A percentile compares a stretch with the other conserved stretches of the same genome.
Conservation (phyloP, 2,113 vertebrate species). For the Ondatra zibethicus region DNA sequence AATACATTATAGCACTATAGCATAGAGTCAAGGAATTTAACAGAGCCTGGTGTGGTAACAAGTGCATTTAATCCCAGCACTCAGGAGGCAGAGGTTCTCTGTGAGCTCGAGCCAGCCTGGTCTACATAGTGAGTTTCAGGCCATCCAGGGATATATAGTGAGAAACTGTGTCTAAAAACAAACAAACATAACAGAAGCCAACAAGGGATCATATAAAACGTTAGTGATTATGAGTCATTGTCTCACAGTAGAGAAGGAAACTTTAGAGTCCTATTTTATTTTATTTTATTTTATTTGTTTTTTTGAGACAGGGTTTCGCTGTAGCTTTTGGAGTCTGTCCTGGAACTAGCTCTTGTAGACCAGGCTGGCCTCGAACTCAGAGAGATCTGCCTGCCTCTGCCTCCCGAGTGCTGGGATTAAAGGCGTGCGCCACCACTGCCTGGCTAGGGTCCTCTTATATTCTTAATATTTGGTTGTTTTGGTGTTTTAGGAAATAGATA, state of each 20-base stretch:
- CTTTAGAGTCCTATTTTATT: background rate
- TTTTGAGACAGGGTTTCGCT: too few species aligned
- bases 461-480: conserved; percentile 20
- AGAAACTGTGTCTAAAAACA: background rate
- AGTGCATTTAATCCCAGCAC: background rate
- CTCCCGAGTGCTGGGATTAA: too few species aligned
- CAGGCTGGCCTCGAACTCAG: too few species aligned
- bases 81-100: background rate
- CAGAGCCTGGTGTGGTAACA: background rate
- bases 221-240: conserved; percentile 32
- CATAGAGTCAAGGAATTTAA: conserved; percentile 26
- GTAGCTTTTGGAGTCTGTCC: too few species aligned
- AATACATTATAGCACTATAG: background rate
- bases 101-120: background rate
- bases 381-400: too few species aligned
- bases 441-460: too few species aligned
- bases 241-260: conserved; percentile 42
- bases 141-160: background rate
- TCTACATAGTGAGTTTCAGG: background rate
- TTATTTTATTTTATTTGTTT: too few species aligned
- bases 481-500: conserved; percentile 59
- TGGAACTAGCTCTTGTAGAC: too few species aligned
- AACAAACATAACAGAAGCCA: conserved; percentile 31
- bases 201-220: conserved; percentile 12
- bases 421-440: too few species aligned